These are phyloP conservation scores for Gari tellinella DNA, from an alignment of 2,888 invertebrate genomes.

Conservation along the genomic window DNA sequence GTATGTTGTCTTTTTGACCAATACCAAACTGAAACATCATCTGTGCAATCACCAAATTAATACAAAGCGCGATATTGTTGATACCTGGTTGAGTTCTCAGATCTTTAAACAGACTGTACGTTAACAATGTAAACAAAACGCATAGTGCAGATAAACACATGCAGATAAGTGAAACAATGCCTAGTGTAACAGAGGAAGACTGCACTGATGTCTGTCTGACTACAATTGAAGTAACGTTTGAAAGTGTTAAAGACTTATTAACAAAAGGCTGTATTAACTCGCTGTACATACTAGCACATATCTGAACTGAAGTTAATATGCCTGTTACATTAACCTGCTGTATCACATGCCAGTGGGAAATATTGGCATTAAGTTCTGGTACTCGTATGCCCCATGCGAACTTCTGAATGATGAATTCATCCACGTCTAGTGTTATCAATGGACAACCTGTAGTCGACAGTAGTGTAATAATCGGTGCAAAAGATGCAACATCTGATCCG, in stretches of 20 bases:
- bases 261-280: not conserved
- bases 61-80: slow-evolving; percentile 62
- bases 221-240: too few relatives aligned
- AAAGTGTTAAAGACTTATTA: too few relatives aligned
- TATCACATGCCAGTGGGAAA: not conserved
- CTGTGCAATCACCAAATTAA: slow-evolving; percentile 59
- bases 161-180: slow-evolving; percentile 33
- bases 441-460: too few relatives aligned
- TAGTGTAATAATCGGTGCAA: too few relatives aligned
- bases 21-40: slow-evolving; percentile 54
- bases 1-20: slow-evolving; percentile 7
- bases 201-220: too few relatives aligned
- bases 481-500: too few relatives aligned
- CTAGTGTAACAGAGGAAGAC: not conserved
- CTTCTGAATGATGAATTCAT: too few relatives aligned
- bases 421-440: too few relatives aligned
- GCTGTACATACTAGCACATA: slow-evolving; percentile 14
- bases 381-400: too few relatives aligned
- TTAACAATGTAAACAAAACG: slow-evolving; percentile 53
- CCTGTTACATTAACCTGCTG: too few relatives aligned
- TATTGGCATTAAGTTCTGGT: too few relatives aligned
- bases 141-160: slow-evolving; percentile 53
- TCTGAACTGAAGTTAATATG: not conserved
- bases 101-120: slow-evolving; percentile 55
- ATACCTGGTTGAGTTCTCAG: slow-evolving; percentile 64